Base-by-base conservation (phyloP, 1,140 invertebrate genomes). In the Colletes gigas region DNA sequence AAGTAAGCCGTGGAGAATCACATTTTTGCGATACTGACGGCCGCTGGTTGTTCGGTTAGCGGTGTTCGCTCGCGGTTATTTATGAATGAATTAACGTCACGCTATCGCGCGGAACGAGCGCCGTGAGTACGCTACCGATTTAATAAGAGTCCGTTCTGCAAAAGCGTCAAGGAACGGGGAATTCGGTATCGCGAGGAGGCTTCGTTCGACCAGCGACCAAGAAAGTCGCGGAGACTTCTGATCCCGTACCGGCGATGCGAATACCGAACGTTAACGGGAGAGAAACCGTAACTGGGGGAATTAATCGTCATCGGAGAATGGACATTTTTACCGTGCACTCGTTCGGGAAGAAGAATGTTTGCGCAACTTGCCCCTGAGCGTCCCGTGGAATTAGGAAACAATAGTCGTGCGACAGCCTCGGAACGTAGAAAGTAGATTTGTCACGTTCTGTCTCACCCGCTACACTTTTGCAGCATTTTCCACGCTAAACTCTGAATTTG, bases 51-150 rank as follows among this genome's bases (percentile, higher is more conserved):
- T 39, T 50, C 65, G 52, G 50, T n/a, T 57, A 68, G 63, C 75
- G 44, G 21, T 59, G 59, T 21, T 62, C 55, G 19, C 19, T 54
- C 54, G 39, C 7, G 12, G 76, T 78, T 78, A 78, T 78, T 78
- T 78, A 78, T 78, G 76, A 78, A 78, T 72, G 76, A 78, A 70
- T 78, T 78, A 78, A 71, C 67, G 67, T 72, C 47, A 47, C 75
- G 68, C 76, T 63, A 71, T 78, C 76, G 69, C 69, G 65, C 21
- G 59, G 59, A 62, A 62, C 59, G 65, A 50, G 17, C 68, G 59
- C 55, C 10, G 55, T 44, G 55, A 63, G 69, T 50, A 30, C 57
- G 57, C 76, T 30, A 21, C 57, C 68, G 76, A 72, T 72, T 69
- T 30, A 21, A 7, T 17, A 14, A 44, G 76, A 54, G 50, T 41